Evolutionary conservation across 2,797 vertebrate species (phyloP).

Genomic region (Sandelia bainsii): DNA sequence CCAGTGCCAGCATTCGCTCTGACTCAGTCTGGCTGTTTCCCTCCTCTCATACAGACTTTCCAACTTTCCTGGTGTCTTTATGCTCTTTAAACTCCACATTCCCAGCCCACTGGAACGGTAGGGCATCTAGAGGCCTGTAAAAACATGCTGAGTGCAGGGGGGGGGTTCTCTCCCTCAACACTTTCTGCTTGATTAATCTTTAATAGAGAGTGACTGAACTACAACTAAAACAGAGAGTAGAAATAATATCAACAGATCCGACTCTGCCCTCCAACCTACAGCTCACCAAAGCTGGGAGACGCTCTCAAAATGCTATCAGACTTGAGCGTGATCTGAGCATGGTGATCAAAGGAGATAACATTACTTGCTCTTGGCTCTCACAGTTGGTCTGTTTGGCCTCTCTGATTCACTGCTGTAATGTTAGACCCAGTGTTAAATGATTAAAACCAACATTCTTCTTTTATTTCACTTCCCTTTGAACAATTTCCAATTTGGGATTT

Average conservation of each 20-base stretch:
- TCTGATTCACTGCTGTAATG: conserved; percentile 7
- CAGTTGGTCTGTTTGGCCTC: not conserved
- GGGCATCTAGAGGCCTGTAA: conserved; percentile 64
- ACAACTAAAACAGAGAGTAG: conserved; percentile 49
- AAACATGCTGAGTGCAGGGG: conserved; percentile 59
- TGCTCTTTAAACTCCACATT: conserved; percentile 64
- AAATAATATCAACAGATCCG: conserved; percentile 58
- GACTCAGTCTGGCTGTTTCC: conserved; percentile 8
- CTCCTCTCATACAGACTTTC: conserved; percentile 28
- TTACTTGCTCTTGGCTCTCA: conserved; percentile 18
- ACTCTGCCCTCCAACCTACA: conserved; percentile 11
- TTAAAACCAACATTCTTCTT: not conserved
- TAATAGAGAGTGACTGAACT: conserved; percentile 63
- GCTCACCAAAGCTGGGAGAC: conserved; percentile 37
- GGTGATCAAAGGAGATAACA: conserved; percentile 37
- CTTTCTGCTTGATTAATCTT: conserved; percentile 76
- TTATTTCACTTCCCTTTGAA: conserved; percentile 3
- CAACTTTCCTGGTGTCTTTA: conserved; percentile 68
- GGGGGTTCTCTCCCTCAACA: conserved; percentile 58
- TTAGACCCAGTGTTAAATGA: conserved; percentile 21
- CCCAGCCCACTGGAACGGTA: conserved; percentile 57
- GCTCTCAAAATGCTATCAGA: conserved; percentile 33
- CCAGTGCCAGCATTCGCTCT: not conserved
- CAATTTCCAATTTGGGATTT: not conserved
- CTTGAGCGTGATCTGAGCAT: conserved; percentile 30